Percentiles rank a stretch among this genome's conserved stretches.
phyloP scores from a whole-genome alignment of 2,888 invertebrate species.

The Cephalotes varians region DNA sequence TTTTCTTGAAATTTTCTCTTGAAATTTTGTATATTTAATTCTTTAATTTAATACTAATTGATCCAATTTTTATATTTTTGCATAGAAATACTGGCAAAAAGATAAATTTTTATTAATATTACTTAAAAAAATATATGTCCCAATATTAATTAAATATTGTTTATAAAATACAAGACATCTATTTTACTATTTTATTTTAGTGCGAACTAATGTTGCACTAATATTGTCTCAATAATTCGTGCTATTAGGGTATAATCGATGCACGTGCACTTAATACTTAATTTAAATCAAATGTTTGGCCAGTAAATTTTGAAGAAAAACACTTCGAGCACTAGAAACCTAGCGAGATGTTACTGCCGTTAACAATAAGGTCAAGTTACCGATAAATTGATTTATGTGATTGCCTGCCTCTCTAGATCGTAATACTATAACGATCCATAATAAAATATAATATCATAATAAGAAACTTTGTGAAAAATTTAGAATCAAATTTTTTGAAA shows the following conservation, averaged over 20 bases:
- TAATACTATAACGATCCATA: background rate
- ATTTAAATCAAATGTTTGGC: background rate
- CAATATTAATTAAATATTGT: too few species aligned
- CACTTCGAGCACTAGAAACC: background rate
- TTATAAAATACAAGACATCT: too few species aligned
- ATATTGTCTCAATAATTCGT: background rate
- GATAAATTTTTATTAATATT: too few species aligned
- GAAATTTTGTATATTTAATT: too few species aligned
- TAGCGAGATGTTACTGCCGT: background rate
- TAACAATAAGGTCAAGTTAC: background rate
- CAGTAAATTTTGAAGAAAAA: background rate
- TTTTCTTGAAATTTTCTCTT: too few species aligned
- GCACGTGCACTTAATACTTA: background rate
- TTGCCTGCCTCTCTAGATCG: background rate
- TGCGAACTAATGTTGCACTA: background rate
- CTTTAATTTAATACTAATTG: too few species aligned
- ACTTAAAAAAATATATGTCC: too few species aligned
- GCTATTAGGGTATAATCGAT: background rate
- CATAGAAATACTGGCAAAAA: too few species aligned
- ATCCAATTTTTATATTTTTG: too few species aligned
- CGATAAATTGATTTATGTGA: conserved; percentile 19
- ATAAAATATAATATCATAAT: background rate
- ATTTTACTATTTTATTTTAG: too few species aligned
- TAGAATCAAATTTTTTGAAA: background rate
- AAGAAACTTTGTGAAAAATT: background rate